Evolutionary conservation across 1,140 invertebrate species (phyloP).

Genomic region (Leptinotarsa texana): DNA sequence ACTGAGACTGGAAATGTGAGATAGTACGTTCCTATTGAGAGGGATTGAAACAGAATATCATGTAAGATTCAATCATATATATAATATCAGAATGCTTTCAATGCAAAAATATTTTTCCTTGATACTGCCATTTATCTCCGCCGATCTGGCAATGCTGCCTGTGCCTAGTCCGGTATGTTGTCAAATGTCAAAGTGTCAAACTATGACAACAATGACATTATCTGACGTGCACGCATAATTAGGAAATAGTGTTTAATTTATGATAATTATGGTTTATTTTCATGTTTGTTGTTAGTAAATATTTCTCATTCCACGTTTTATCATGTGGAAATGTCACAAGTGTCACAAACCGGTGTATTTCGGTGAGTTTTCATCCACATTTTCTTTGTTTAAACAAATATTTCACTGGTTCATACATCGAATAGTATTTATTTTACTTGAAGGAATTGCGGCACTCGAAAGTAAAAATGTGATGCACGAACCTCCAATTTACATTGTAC

Average conservation of each 20-base stretch:
- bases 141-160: no score
- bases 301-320: constrained; percentile 28
- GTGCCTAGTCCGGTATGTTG: no score
- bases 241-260: constrained; percentile 21
- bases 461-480: no score
- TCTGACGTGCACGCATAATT: constrained; percentile 25
- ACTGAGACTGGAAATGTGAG: no score
- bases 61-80: no score
- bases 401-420: neutral
- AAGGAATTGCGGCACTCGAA: no score
- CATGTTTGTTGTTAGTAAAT: constrained; percentile 21
- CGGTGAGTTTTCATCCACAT: constrained; percentile 61
- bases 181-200: neutral
- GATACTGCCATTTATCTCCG: no score
- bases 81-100: no score
- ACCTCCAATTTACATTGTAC: no score
- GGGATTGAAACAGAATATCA: no score
- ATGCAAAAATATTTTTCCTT: no score
- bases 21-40: no score
- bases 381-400: constrained; percentile 8
- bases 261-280: constrained; percentile 32
- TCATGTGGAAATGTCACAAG: constrained; percentile 86
- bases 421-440: neutral
- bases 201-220: constrained; percentile 25
- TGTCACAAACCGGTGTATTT: constrained; percentile 87